Percentiles rank a stretch among this genome's conserved stretches.
These are phyloP conservation scores for Carettochelys insculpta DNA, from an alignment of 2,113 vertebrate genomes.

Conservation along the genomic window DNA sequence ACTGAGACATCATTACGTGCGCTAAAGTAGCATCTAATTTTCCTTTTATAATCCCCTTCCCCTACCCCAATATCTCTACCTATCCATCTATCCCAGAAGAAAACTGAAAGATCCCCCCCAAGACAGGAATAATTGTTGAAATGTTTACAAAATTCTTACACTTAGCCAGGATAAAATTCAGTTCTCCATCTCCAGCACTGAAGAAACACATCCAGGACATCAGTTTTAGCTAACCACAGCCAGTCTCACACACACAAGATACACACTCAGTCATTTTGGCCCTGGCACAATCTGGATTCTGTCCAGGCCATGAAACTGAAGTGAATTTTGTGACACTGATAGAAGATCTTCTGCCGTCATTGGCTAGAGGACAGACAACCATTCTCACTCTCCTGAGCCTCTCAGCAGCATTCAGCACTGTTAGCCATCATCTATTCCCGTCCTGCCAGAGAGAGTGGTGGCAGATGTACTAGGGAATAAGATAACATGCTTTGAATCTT, in stretches of 20 bases:
- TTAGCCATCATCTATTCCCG: background rate
- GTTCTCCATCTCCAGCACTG: background rate
- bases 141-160: constrained; percentile 30
- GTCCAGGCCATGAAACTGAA: too few relatives aligned
- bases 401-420: too few relatives aligned
- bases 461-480: background rate
- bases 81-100: background rate
- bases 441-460: background rate
- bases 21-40: background rate
- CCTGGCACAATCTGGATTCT: too few relatives aligned
- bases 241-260: too few relatives aligned
- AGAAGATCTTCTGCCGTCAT: too few relatives aligned
- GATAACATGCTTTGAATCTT: background rate
- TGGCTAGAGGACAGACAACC: too few relatives aligned
- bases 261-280: too few relatives aligned
- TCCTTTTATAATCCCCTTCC: background rate
- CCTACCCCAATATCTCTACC: background rate
- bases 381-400: too few relatives aligned
- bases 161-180: constrained; percentile 13
- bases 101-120: background rate
- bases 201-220: background rate
- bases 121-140: constrained; percentile 43
- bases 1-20: background rate
- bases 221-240: background rate
- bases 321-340: too few relatives aligned